Base-by-base conservation (phyloP, 2,888 invertebrate genomes). In the Cheilosia soror region DNA sequence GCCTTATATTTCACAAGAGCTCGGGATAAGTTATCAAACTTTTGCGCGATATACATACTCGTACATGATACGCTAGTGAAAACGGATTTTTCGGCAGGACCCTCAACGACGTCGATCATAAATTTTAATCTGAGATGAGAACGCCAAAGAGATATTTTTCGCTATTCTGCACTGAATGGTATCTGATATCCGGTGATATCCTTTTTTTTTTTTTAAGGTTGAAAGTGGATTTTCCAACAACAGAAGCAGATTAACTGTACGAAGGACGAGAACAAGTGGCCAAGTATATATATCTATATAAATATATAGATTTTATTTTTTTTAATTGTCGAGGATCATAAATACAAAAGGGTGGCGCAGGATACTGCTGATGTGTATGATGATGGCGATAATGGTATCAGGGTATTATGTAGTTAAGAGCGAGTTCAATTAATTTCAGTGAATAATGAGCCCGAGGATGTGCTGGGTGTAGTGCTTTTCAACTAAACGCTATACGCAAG, bases 41-140 rank as follows among this genome's bases (percentile, higher is more conserved):
- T 71, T 65, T 69, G 65, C 37, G 37, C 37, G 37, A 37, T 37
- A 4, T 27, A 42, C 40, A 4, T n/a, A n/a, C 5, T 4, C 5
- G 20, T 20, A 55, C 40, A 9, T 15, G 25, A 42, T 25, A 58
- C 63, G 40, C 57, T 40, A 37, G 69, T 51, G 65, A 55, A 62
- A 80, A 80, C 62, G 73, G 73, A 68, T 68, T 68, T 75, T 75
- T 66, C 13, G 75, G 55, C 25, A 81, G 62, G 66, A 75, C 68
- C 62, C 75, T 58, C 68, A 57, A 51, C 66, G 55, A 40, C 42
- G 75, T 57, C 73, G 75, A 73, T 68, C 80, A 81, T 81, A 81
- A 81, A 81, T 81, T 75, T 81, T 81, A 81, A 81, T 81, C 80
- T 81, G 75, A 81, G 68, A 73, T 68, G 68, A 80, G 73, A 62